Percentiles rank a stretch among this genome's conserved stretches.
Conservation (phyloP, 2,888 invertebrate species). For the Pyrgus malvae region DNA sequence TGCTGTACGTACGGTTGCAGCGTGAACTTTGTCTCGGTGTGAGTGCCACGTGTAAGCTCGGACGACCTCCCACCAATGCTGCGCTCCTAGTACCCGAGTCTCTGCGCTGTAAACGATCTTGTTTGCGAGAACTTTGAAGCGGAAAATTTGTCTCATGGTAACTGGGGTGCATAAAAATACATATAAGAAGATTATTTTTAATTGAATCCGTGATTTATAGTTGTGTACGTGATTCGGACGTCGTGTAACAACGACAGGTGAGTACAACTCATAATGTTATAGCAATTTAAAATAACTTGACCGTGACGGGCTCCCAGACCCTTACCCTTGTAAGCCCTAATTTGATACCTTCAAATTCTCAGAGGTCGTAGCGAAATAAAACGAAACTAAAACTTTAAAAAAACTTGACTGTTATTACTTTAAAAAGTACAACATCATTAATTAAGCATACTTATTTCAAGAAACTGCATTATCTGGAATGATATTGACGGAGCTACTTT, state of each 20-base stretch:
- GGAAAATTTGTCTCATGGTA: slow-evolving; percentile 37
- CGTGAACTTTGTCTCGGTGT: slow-evolving; percentile 44
- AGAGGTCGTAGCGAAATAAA: too few species aligned
- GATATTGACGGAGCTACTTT: too few species aligned
- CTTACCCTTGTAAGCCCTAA: too few species aligned
- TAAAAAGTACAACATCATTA: too few species aligned
- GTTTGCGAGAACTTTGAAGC: slow-evolving; percentile 41
- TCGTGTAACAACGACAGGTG: neutral
- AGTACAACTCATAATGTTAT: neutral
- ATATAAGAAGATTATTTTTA: slow-evolving; percentile 36
- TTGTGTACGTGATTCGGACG: neutral
- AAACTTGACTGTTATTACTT: too few species aligned
- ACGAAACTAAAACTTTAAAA: too few species aligned
- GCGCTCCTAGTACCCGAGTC: slow-evolving; percentile 42
- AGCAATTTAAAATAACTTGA: neutral
- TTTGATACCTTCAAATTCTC: too few species aligned
- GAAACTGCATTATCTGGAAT: too few species aligned
- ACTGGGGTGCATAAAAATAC: slow-evolving; percentile 32
- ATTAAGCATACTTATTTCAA: too few species aligned
- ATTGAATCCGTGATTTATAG: slow-evolving; percentile 11
- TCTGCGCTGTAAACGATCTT: slow-evolving; percentile 48
- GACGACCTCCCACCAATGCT: slow-evolving; percentile 35
- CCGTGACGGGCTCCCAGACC: neutral
- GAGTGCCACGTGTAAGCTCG: slow-evolving; percentile 52
- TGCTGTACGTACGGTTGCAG: slow-evolving; percentile 35